Evolutionary conservation across 2,113 vertebrate species (phyloP).

Genomic region (Paracanthobrama guichenoti): DNA sequence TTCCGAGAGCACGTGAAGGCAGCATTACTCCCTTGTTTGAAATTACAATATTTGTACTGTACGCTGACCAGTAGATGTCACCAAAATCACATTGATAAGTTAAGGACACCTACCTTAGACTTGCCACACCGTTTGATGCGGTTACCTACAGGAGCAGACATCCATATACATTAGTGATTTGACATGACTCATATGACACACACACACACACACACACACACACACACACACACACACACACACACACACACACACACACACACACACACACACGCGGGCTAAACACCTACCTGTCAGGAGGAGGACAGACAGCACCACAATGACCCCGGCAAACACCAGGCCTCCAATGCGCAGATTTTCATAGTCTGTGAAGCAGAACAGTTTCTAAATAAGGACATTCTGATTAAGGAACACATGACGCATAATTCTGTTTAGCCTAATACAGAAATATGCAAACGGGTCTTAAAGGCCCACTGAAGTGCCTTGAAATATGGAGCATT

Average conservation of each 20-base stretch:
- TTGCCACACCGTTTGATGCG: slow-evolving; percentile 69
- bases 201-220: slow-evolving; percentile 24
- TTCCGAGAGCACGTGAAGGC: too few relatives aligned
- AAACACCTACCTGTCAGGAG: slow-evolving; percentile 71
- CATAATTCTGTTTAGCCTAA: not conserved
- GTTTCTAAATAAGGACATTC: not conserved
- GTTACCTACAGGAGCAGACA: slow-evolving; percentile 65
- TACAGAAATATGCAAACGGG: not conserved
- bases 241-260: slow-evolving; percentile 31
- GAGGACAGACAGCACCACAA: slow-evolving; percentile 71
- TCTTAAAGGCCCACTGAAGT: too few relatives aligned
- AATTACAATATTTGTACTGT: not conserved
- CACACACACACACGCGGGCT: slow-evolving; percentile 8
- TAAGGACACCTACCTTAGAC: slow-evolving; percentile 60
- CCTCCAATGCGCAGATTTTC: slow-evolving; percentile 71
- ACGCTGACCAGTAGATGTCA: slow-evolving; percentile 34
- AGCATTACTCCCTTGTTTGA: not conserved
- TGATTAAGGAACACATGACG: not conserved
- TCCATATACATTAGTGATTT: slow-evolving; percentile 30
- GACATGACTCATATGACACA: slow-evolving; percentile 2
- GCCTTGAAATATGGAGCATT: too few relatives aligned
- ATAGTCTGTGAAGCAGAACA: slow-evolving; percentile 71
- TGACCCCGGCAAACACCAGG: slow-evolving; percentile 68
- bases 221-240: slow-evolving; percentile 23
- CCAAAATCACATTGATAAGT: not conserved